A percentile compares a stretch with the other conserved stretches of the same genome.
phyloP scores from a whole-genome alignment of 2,888 invertebrate species.

The Leptinotarsa rubiginosa region DNA sequence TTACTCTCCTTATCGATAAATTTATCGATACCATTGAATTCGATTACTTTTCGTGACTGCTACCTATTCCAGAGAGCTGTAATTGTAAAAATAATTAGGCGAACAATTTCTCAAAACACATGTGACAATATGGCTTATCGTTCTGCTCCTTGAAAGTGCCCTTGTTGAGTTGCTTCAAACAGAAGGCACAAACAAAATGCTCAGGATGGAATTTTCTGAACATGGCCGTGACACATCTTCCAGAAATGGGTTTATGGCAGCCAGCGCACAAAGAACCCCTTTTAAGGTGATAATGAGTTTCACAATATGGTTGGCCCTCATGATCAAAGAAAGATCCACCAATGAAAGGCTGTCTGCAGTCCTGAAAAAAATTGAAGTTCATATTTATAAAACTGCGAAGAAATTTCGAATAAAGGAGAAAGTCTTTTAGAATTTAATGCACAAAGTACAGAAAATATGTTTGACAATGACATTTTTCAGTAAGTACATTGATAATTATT shows the following conservation, averaged over 20 bases:
- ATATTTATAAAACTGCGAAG: neutral
- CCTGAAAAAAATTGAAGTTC: conserved; percentile 73
- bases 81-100: conserved; percentile 69
- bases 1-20: neutral
- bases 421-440: no score
- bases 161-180: conserved; percentile 96
- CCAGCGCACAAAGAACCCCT: conserved; percentile 97
- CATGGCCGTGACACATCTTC: conserved; percentile 99
- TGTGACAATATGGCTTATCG: conserved; percentile 98
- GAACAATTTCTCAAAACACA: conserved; percentile 96
- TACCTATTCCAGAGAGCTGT: neutral
- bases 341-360: conserved; percentile 96
- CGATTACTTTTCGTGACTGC: neutral
- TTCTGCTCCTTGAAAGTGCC: conserved; percentile 99
- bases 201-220: conserved; percentile 99
- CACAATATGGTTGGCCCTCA: conserved; percentile 97
- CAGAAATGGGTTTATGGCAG: conserved; percentile 97
- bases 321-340: conserved; percentile 99
- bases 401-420: no score
- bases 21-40: neutral
- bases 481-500: no score
- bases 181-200: conserved; percentile 99
- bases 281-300: conserved; percentile 98
- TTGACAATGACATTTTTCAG: no score
- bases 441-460: no score